A percentile compares a stretch with the other conserved stretches of the same genome.
phyloP scores from a whole-genome alignment of 2,797 vertebrate genomes.

The Gorsachius magnificus region DNA sequence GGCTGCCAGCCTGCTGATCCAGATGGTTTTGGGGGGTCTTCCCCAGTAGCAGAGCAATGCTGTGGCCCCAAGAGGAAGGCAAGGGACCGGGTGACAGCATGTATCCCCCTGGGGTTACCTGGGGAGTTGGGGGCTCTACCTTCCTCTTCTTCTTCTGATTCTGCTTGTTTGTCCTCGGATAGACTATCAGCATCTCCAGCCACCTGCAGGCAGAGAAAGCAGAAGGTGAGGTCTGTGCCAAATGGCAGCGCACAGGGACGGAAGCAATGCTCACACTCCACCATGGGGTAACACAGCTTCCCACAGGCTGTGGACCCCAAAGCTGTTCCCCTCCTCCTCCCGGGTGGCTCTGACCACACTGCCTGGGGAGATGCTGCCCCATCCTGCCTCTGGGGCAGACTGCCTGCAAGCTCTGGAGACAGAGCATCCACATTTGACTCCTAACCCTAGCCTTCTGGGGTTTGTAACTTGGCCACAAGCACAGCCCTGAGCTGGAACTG shows the following conservation, averaged over 20 bases:
- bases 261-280: accelerated
- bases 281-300: background rate
- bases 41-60: background rate
- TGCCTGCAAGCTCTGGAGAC: background rate
- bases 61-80: background rate
- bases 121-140: constrained; percentile 92
- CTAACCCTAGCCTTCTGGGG: background rate
- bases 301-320: background rate
- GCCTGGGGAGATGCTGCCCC: background rate
- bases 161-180: constrained; percentile 96
- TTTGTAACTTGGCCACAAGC: background rate
- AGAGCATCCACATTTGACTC: background rate
- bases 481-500: background rate
- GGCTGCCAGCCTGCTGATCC: background rate
- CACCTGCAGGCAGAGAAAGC: constrained; percentile 79
- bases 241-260: background rate
- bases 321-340: background rate
- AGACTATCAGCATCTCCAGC: constrained; percentile 93
- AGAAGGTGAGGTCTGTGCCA: background rate
- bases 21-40: background rate
- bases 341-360: background rate
- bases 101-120: constrained; percentile 77
- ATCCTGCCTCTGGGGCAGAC: accelerated
- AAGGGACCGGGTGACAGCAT: background rate
- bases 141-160: constrained; percentile 99